These are phyloP conservation scores for Cecropterus lyciades DNA, from an alignment of 1,140 invertebrate genomes.

Conservation along the genomic window DNA sequence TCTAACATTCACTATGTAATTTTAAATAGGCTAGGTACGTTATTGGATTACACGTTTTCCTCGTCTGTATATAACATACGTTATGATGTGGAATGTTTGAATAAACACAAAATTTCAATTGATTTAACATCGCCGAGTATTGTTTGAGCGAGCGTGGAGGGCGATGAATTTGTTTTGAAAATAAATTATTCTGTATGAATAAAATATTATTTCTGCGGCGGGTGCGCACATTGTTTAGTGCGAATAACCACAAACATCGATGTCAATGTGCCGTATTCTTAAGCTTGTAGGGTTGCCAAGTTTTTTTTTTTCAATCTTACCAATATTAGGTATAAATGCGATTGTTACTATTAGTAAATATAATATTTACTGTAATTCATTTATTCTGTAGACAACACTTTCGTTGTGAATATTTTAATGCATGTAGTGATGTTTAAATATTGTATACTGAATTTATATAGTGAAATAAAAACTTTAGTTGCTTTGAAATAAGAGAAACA, in stretches of 20 bases:
- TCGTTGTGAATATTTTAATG: too few species aligned
- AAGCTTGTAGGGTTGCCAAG: background rate
- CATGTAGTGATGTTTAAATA: too few species aligned
- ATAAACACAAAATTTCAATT: constrained; percentile 8
- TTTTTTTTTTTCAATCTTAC: background rate
- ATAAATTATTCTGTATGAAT: constrained; percentile 18
- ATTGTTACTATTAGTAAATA: too few species aligned
- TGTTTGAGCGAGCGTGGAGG: constrained; percentile 3
- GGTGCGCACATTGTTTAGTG: constrained; percentile 41
- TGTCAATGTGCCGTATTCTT: constrained; percentile 32
- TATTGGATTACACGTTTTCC: background rate
- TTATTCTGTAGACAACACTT: too few species aligned
- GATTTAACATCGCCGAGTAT: constrained; percentile 1
- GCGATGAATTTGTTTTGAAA: constrained; percentile 21
- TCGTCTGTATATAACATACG: background rate
- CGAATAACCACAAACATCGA: constrained; percentile 36
- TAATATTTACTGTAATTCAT: too few species aligned
- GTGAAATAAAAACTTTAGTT: too few species aligned
- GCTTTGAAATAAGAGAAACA: too few species aligned
- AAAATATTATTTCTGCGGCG: constrained; percentile 26
- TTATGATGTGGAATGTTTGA: constrained; percentile 8
- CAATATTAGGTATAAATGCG: too few species aligned
- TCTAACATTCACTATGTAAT: too few species aligned
- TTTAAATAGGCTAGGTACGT: too few species aligned
- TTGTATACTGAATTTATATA: too few species aligned